A percentile compares a stretch with the other conserved stretches of the same genome.
Evolutionary conservation across 2,113 vertebrate species (phyloP).

Genomic region (Xenopus borealis): DNA sequence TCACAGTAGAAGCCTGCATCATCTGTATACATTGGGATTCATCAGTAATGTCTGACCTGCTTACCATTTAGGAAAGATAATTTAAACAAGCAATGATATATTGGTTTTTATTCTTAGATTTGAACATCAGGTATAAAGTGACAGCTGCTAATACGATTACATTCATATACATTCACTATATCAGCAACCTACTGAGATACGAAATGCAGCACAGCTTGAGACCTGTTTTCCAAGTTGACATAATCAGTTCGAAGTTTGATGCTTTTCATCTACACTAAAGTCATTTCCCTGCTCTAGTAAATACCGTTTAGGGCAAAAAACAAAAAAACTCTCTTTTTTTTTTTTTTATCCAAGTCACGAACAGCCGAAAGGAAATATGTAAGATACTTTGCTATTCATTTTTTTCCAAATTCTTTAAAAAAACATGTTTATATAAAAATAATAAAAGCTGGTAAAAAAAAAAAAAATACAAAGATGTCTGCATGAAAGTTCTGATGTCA

Average conservation of each 20-base stretch:
- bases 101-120: conserved; percentile 25
- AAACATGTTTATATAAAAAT: no score
- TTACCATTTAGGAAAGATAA: neutral
- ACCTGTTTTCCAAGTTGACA: conserved; percentile 17
- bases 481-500: no score
- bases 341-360: no score
- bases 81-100: conserved; percentile 4
- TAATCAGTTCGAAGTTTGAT: conserved; percentile 24
- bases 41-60: neutral
- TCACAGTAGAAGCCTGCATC: no score
- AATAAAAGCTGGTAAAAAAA: no score
- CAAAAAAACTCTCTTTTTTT: no score
- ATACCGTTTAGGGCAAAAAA: neutral
- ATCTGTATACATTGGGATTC: no score
- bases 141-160: conserved; percentile 30
- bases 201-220: conserved; percentile 31
- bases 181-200: conserved; percentile 29
- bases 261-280: conserved; percentile 24
- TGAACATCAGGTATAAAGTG: conserved; percentile 23
- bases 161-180: conserved; percentile 36
- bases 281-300: conserved; percentile 8
- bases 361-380: no score
- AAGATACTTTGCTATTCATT: no score
- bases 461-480: no score
- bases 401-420: no score